Evolutionary conservation across 1,140 invertebrate genomes (phyloP), one percentile per base, ranked within the genome.

Genomic region (Drosophila setifemur): DNA sequence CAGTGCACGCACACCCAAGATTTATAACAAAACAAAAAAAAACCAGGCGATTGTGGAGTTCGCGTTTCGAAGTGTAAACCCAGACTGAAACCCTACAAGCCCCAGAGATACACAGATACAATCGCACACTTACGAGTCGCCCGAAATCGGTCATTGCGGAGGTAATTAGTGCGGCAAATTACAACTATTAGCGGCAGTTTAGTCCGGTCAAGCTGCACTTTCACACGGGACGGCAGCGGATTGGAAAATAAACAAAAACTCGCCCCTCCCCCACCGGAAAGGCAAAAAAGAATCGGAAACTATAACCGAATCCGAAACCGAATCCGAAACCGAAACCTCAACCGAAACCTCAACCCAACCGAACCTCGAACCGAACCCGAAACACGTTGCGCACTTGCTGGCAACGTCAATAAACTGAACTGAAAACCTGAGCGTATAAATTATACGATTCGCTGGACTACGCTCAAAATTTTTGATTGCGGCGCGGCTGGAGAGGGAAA

Each of bases 361-460:
- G 33, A 37, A 16, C 5, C 33, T n/a, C n/a, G 11, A 33, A 35
- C 33, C 33, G 33, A 37, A 16, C 5, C 33, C 43, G 43, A 47
- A 33, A 71, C 79, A 71, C 79, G 79, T 85, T 79, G 74, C 70
- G 71, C 81, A 67, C 70, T 73, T 52, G 61, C 60, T 74, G 60
- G 70, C 74, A 75, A 61, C 81, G 70, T 60, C 75, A 55, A 63
- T 58, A 74, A 48, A 83, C 78, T 79, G 54, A 79, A 67, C 50
- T 48, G 14, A 18, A 40, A 33, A 48, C 18, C 49, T 49, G 37
- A 73, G 35, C 69, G 64, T 70, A 73, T 66, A 70, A 57, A 50
- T 78, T 71, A 5, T 23, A 3, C 12, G 33, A 55, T 47, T 69
- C 49, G 45, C 45, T 50, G 45, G 45, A 54, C n/a, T n/a, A n/a